Evolutionary conservation across 2,888 invertebrate species (phyloP).

Genomic region (Iselma pallidipennis): DNA sequence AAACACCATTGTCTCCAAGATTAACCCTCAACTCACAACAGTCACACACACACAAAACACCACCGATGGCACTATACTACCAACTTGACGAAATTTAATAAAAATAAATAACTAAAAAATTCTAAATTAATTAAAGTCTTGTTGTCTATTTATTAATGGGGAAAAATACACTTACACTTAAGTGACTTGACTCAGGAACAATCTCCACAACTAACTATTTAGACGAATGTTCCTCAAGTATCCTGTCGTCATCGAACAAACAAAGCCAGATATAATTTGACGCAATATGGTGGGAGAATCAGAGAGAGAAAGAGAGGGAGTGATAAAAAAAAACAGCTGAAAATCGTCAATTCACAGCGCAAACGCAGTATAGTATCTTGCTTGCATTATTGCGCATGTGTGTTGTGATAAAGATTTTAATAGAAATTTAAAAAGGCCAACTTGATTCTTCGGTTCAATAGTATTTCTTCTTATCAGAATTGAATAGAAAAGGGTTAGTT

Average conservation of each 20-base stretch:
- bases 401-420: neutral
- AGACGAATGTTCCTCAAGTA: neutral
- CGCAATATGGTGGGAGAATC: neutral
- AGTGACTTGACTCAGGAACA: neutral
- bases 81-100: neutral
- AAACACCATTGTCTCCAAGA: neutral
- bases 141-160: too few species aligned
- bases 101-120: neutral
- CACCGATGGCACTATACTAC: neutral
- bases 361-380: neutral
- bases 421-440: neutral
- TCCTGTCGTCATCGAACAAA: neutral
- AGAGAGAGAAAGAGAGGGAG: neutral
- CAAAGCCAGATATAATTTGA: neutral
- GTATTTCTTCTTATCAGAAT: too few species aligned
- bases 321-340: neutral
- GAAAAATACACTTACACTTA: neutral
- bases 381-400: neutral
- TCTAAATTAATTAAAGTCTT: neutral
- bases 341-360: neutral
- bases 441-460: neutral
- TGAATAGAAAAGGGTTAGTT: too few species aligned
- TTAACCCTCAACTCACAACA: slow-evolving; percentile 2
- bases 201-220: neutral
- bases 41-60: neutral